Conservation (phyloP, 2,113 vertebrate species). For the Antennarius striatus region DNA sequence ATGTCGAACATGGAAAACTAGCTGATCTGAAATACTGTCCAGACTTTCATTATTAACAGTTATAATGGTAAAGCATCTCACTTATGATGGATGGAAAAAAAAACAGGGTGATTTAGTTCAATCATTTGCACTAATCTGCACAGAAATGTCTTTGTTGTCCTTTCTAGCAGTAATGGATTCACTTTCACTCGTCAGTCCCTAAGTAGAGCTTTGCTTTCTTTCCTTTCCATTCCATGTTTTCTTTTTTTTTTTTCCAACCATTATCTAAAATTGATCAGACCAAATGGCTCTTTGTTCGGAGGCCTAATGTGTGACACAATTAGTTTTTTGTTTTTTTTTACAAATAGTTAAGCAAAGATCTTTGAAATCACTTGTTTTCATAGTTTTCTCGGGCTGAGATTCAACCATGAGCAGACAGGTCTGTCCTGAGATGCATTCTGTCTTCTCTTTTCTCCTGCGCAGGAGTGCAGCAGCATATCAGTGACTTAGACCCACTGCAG, state of each 20-base stretch:
- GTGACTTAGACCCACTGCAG: conserved; percentile 39
- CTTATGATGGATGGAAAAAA: no score
- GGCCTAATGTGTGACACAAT: conserved; percentile 41
- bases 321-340: conserved; percentile 32
- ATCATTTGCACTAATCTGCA: background rate
- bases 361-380: conserved; percentile 1
- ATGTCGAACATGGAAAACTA: background rate
- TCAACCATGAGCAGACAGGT: conserved; percentile 1
- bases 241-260: conserved; percentile 17
- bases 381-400: conserved; percentile 13
- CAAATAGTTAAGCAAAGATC: conserved; percentile 40
- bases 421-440: background rate
- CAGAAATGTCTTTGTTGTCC: background rate
- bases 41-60: background rate
- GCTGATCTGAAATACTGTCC: background rate
- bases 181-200: background rate
- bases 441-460: conserved; percentile 22
- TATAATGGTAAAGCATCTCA: no score
- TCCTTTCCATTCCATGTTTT: conserved; percentile 10
- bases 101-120: background rate
- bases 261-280: conserved; percentile 53
- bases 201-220: conserved; percentile 3
- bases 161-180: background rate
- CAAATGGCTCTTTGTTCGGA: conserved; percentile 48
- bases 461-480: conserved; percentile 24